Base-by-base conservation (phyloP, 37 sponge, comb jelly and placozoan species). In the Geodia barretti region DNA sequence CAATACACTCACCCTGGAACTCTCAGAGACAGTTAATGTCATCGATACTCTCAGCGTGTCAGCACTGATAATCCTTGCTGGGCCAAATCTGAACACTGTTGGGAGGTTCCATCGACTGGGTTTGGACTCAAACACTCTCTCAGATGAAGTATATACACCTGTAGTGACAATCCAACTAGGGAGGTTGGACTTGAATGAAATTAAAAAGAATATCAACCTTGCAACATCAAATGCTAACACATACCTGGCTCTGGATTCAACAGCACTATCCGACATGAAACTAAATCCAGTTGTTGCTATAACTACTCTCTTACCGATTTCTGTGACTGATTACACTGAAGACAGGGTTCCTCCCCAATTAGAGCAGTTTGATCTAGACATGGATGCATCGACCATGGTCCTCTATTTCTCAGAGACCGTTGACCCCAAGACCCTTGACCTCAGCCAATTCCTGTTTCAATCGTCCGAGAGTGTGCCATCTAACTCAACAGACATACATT, bases 1-100 rank as follows among this genome's bases (percentile, higher is more conserved):
- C 3, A 86, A 90, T 26, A 39, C 74, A 72, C 79, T 96, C n/a
- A 76, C 62, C 7, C 59, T 96, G 25, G 75, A 64, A 8, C 93
- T 96, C 74, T 89, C 88, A 39, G 97, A 96, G 58, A 93, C 97
- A 14, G 91, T 96, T 4, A 80, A 86, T 70, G 89, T 91, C 23
- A 0, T 62, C 24, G 54, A 33, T 41, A 85, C 87, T 35, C 76
- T 95, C 31, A 73, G 77, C 35, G 42, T 91, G 25, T 28, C 76
- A 7, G 41, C 38, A 20, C 65, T 95, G 70, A 91, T 83, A 2
- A 11, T 95, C 32, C 89, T 84, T 5, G 76, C 79, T 28, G 92
- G 75, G 23, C 79, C 92, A 0, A 60, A 62, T 64, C 63, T 73
- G 0, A 24, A 77, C 24, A 63, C 17, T 25, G 58, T 42, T 35